Evolutionary conservation across 2,888 invertebrate species (phyloP).

Genomic region (Junonia oenone): DNA sequence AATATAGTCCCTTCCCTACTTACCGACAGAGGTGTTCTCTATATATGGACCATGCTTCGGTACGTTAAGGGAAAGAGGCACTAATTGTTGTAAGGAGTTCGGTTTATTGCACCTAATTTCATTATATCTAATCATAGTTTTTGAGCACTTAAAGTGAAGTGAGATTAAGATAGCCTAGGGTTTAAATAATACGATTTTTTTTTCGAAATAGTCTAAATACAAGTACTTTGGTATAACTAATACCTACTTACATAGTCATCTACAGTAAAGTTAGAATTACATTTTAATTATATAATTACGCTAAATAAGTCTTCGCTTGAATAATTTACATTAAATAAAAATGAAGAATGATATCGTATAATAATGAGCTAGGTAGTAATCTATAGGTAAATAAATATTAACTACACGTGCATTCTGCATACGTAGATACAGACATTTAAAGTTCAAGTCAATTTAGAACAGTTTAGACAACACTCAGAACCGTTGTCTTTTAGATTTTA

Average conservation of each 20-base stretch:
- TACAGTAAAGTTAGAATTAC: slow-evolving; percentile 30
- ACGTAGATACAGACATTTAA: neutral
- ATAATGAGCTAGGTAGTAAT: neutral
- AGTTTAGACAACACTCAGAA: slow-evolving; percentile 4
- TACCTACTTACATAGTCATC: slow-evolving; percentile 28
- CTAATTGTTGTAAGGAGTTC: slow-evolving; percentile 30
- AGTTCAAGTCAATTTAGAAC: neutral
- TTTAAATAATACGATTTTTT: neutral
- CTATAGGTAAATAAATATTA: slow-evolving; percentile 8
- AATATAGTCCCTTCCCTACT: neutral
- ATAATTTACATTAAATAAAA: slow-evolving; percentile 24
- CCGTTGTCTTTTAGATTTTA: slow-evolving; percentile 4
- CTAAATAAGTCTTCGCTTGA: slow-evolving; percentile 30
- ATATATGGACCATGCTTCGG: neutral
- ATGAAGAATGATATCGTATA: slow-evolving; percentile 6
- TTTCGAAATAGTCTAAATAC: neutral
- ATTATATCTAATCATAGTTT: neutral
- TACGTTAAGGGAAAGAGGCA: slow-evolving; percentile 32
- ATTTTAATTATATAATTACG: slow-evolving; percentile 23
- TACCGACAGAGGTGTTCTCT: neutral
- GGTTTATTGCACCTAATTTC: slow-evolving; percentile 1
- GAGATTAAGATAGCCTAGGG: slow-evolving; percentile 1
- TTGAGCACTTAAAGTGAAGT: slow-evolving; percentile 9
- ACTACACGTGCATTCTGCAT: slow-evolving; percentile 8
- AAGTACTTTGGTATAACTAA: slow-evolving; percentile 9